phyloP scores from a whole-genome alignment of 2,113 vertebrate species.

The Heloderma charlesbogerti region DNA sequence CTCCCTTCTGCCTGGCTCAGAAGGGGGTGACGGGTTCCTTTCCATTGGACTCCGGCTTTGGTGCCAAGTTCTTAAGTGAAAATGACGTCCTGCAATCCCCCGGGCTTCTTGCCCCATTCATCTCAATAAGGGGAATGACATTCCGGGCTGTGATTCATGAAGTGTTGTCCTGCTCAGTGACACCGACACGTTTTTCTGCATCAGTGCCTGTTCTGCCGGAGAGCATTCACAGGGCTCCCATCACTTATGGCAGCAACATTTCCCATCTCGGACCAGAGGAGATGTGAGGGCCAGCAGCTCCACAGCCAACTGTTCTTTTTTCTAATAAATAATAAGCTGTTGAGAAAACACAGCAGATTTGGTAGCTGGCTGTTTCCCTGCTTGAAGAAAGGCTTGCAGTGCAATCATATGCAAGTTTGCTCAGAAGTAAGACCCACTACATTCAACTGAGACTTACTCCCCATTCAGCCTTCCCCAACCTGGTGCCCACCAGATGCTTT shows the following conservation, averaged over 20 bases:
- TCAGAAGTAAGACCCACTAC: background rate
- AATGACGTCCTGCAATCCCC: slow-evolving; percentile 43
- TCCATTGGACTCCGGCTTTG: background rate
- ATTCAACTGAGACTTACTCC: background rate
- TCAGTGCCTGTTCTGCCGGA: background rate
- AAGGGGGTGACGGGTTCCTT: background rate
- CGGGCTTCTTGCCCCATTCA: slow-evolving; percentile 63
- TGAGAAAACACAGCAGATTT: background rate
- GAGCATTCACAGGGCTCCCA: background rate
- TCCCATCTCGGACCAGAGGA: rapidly evolving
- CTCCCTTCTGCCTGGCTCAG: background rate
- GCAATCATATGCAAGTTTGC: background rate
- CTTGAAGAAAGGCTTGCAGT: background rate
- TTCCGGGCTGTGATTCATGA: slow-evolving; percentile 59
- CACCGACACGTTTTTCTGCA: slow-evolving; percentile 41
- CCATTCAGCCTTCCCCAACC: too few relatives aligned
- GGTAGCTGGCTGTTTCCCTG: background rate
- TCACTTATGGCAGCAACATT: slow-evolving; percentile 22
- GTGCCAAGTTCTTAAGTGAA: slow-evolving; percentile 37
- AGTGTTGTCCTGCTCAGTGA: background rate
- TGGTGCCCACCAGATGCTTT: too few relatives aligned
- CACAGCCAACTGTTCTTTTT: background rate
- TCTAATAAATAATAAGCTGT: background rate
- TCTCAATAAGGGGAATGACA: slow-evolving; percentile 69
- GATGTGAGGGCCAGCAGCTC: rapidly evolving